Evolutionary conservation across 2,888 invertebrate species (phyloP).

Genomic region (Capitulum mitella): DNA sequence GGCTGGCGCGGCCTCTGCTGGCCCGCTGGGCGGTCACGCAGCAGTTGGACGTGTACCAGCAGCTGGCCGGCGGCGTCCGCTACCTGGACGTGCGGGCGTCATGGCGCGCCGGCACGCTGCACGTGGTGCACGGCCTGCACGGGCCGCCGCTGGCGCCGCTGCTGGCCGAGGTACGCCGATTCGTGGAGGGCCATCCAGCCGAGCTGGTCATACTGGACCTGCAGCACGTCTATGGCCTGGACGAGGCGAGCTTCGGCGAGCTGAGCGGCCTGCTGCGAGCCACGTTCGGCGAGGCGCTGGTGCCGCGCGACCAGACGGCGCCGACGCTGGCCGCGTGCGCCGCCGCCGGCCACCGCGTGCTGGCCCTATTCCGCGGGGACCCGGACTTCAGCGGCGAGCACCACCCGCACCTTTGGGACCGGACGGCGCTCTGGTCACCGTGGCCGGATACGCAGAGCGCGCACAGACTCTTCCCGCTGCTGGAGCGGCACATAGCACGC

Average conservation of each 20-base stretch:
- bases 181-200: not conserved
- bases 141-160: conserved; percentile 11
- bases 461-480: not conserved
- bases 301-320: not conserved
- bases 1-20: not conserved
- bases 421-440: not conserved
- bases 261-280: not conserved
- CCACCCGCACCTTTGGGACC: not conserved
- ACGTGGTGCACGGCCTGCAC: conserved; percentile 22
- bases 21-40: conserved; percentile 17
- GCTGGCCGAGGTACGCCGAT: conserved; percentile 2
- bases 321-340: not conserved
- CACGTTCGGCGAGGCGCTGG: not conserved
- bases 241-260: not conserved
- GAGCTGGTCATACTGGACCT: conserved; percentile 2
- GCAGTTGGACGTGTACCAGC: not conserved
- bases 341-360: not conserved
- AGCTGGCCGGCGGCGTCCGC: conserved; percentile 10
- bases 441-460: conserved; percentile 9
- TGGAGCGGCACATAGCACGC: not conserved
- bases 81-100: conserved; percentile 17
- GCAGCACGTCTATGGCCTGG: conserved; percentile 17
- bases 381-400: not conserved
- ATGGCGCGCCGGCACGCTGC: not conserved
- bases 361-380: not conserved